These are phyloP conservation scores for Ornithoptera alexandrae DNA, from an alignment of 2,888 invertebrate genomes.

Conservation along the genomic window DNA sequence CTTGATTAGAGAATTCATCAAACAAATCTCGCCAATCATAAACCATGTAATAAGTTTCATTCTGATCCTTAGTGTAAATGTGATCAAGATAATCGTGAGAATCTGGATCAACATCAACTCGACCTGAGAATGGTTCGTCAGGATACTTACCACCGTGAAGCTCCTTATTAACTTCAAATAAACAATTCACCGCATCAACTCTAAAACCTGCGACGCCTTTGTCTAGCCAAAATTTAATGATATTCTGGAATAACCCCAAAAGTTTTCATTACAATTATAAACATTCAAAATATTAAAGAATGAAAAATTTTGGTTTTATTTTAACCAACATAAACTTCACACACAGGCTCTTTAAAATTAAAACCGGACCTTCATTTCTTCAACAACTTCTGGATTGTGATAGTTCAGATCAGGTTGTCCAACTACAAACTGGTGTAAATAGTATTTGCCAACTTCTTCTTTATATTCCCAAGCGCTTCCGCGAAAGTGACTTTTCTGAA, in stretches of 20 bases:
- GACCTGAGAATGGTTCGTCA: slow-evolving; percentile 79
- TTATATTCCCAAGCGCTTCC: slow-evolving; percentile 88
- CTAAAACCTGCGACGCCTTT: slow-evolving; percentile 93
- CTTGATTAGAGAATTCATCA: slow-evolving; percentile 76
- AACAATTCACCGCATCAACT: slow-evolving; percentile 86
- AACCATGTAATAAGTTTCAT: slow-evolving; percentile 82
- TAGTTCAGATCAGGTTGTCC: slow-evolving; percentile 88
- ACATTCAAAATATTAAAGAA: no score
- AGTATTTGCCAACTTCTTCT: slow-evolving; percentile 82
- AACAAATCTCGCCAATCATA: slow-evolving; percentile 82
- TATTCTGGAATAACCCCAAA: slow-evolving; percentile 64
- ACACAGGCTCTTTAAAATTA: not conserved
- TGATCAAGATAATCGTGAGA: slow-evolving; percentile 81
- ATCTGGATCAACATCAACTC: slow-evolving; percentile 60
- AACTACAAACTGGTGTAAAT: slow-evolving; percentile 85
- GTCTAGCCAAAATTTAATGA: slow-evolving; percentile 88
- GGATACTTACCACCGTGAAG: slow-evolving; percentile 65
- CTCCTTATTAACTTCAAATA: slow-evolving; percentile 80
- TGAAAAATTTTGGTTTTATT: not conserved
- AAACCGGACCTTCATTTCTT: slow-evolving; percentile 75
- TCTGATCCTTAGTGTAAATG: slow-evolving; percentile 81
- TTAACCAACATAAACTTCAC: no score
- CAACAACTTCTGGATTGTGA: slow-evolving; percentile 82
- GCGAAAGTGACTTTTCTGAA: slow-evolving; percentile 78
- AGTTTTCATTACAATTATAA: not conserved